phyloP scores from a whole-genome alignment of 2,888 invertebrate genomes.

The Boloria euphrosyne region DNA sequence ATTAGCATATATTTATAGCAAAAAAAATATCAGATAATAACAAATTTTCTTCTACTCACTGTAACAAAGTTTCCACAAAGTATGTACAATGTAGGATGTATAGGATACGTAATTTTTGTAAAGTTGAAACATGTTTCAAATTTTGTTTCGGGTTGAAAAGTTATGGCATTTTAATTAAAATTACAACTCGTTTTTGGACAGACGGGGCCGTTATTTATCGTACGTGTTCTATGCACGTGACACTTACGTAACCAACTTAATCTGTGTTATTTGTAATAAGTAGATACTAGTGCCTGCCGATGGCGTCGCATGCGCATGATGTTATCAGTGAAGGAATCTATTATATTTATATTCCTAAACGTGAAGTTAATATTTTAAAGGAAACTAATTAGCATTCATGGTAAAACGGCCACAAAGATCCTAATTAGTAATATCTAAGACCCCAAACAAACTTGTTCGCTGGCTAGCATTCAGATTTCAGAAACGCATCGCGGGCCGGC shows the following conservation, averaged over 20 bases:
- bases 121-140: conserved; percentile 38
- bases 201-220: conserved; percentile 44
- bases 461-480: conserved; percentile 67
- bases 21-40: too few relatives aligned
- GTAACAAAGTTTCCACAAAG: too few relatives aligned
- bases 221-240: conserved; percentile 66
- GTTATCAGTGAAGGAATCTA: too few relatives aligned
- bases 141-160: conserved; percentile 56
- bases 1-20: background rate
- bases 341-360: too few relatives aligned
- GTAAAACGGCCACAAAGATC: conserved; percentile 12
- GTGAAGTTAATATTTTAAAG: too few relatives aligned
- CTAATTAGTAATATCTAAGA: conserved; percentile 41
- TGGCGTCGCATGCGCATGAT: too few relatives aligned
- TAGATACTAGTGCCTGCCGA: too few relatives aligned
- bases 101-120: conserved; percentile 23
- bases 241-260: conserved; percentile 52
- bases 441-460: conserved; percentile 53
- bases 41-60: too few relatives aligned
- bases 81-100: too few relatives aligned
- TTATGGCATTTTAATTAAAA: conserved; percentile 76
- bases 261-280: background rate
- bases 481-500: conserved; percentile 66
- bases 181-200: conserved; percentile 66
- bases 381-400: too few relatives aligned